These are phyloP conservation scores for Amiota minor DNA, from an alignment of 2,888 invertebrate genomes.

Conservation along the genomic window DNA sequence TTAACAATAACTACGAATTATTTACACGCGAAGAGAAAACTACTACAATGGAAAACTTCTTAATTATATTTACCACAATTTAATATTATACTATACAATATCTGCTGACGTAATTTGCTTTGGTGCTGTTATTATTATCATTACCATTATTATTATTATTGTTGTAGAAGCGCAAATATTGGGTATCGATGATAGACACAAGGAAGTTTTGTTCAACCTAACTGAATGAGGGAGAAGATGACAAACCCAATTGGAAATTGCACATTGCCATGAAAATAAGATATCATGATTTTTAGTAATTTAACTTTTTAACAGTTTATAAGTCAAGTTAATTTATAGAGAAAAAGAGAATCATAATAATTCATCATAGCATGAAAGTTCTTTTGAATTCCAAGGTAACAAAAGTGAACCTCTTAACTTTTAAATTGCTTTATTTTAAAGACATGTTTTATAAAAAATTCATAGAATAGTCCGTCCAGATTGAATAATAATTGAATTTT, in stretches of 20 bases:
- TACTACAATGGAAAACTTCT: too few relatives aligned
- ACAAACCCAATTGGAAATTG: constrained; percentile 3
- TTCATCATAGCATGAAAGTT: too few relatives aligned
- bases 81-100: background rate
- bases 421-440: background rate
- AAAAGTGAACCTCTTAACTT: background rate
- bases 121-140: background rate
- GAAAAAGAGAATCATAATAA: too few relatives aligned
- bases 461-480: background rate
- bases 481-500: background rate
- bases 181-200: too few relatives aligned
- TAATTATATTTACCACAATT: background rate
- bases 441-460: background rate
- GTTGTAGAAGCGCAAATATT: too few relatives aligned
- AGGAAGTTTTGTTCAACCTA: background rate
- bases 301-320: too few relatives aligned
- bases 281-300: too few relatives aligned
- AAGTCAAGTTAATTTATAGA: too few relatives aligned
- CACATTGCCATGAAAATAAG: too few relatives aligned
- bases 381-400: too few relatives aligned
- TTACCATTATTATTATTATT: background rate
- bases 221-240: background rate
- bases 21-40: constrained; percentile 22
- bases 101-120: background rate
- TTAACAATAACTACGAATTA: constrained; percentile 23